Conservation (phyloP, 2,888 invertebrate species). For the Parnassius orleans region DNA sequence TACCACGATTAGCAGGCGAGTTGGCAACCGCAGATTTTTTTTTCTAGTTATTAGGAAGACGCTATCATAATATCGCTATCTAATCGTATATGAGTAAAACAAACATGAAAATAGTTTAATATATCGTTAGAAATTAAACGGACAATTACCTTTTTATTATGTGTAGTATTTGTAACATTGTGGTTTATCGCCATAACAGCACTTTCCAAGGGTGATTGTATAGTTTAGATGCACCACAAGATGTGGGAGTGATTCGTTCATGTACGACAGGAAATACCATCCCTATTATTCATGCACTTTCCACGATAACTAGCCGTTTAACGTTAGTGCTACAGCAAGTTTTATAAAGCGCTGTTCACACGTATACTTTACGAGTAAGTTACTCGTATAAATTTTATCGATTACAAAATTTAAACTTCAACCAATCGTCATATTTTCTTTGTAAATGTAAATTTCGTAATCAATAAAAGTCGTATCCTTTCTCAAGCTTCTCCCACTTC, state of each 20-base stretch:
- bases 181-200: conserved; percentile 7
- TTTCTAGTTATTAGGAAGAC: too few relatives aligned
- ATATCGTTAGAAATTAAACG: background rate
- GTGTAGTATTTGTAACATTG: conserved; percentile 12
- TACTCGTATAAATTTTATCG: too few relatives aligned
- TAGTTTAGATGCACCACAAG: conserved; percentile 21
- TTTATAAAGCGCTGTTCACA: conserved; percentile 9
- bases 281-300: conserved; percentile 61
- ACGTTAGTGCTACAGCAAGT: conserved; percentile 8
- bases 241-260: conserved; percentile 39
- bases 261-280: conserved; percentile 47
- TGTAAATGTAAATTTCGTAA: too few relatives aligned
- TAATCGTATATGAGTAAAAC: too few relatives aligned
- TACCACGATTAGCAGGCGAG: too few relatives aligned
- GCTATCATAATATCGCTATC: too few relatives aligned
- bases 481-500: too few relatives aligned
- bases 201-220: conserved; percentile 28
- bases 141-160: background rate
- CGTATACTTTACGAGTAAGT: background rate
- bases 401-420: too few relatives aligned
- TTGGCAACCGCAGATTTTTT: too few relatives aligned
- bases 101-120: background rate
- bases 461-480: too few relatives aligned
- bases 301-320: conserved; percentile 38
- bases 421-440: too few relatives aligned